These are phyloP conservation scores for Catostomus latipinnis DNA, from an alignment of 2,797 vertebrate genomes.

Conservation along the genomic window DNA sequence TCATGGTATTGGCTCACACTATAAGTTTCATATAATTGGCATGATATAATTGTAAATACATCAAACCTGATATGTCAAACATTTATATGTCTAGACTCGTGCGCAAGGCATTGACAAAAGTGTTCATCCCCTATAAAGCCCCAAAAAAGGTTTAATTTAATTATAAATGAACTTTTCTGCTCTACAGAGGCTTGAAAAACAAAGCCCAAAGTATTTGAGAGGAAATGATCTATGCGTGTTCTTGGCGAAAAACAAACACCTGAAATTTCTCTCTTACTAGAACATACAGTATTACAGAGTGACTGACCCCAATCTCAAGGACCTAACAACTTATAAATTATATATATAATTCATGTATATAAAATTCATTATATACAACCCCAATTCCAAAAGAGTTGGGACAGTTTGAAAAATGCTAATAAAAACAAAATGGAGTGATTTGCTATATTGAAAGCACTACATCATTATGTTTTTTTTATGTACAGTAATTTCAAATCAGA, in stretches of 20 bases:
- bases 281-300: neutral
- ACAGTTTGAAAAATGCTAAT: no score
- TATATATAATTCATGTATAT: no score
- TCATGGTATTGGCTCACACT: neutral
- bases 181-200: neutral
- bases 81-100: constrained; percentile 10
- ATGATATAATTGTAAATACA: neutral
- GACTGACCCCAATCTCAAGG: no score
- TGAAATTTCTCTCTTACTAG: neutral
- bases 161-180: constrained; percentile 6
- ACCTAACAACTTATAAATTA: no score
- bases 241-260: no score
- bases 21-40: neutral
- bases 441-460: no score
- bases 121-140: neutral
- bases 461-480: no score
- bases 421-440: no score
- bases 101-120: neutral
- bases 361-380: no score
- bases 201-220: neutral
- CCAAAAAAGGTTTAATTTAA: neutral
- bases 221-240: neutral
- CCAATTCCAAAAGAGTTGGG: no score
- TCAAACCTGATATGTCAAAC: constrained; percentile 5
- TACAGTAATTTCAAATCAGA: no score